Evolutionary conservation across 2,797 vertebrate species (phyloP).

Genomic region (Tachyglossus aculeatus): DNA sequence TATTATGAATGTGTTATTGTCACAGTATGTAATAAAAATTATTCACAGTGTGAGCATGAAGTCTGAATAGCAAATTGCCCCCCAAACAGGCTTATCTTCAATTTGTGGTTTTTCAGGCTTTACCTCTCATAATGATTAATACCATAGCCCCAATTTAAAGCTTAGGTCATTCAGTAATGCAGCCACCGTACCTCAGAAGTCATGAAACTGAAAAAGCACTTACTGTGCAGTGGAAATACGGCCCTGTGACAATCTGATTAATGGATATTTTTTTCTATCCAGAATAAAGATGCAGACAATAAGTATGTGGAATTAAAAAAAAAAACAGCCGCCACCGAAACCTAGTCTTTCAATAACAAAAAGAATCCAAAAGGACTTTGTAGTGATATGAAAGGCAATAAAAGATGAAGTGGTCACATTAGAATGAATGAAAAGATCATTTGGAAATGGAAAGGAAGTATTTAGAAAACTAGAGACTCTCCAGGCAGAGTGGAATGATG

Average conservation of each 20-base stretch:
- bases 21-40: constrained; percentile 67
- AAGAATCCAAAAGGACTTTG: neutral
- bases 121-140: constrained; percentile 64
- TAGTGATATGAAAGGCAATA: neutral
- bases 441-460: neutral
- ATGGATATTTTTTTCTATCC: constrained; percentile 38
- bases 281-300: constrained; percentile 46
- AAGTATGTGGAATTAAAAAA: constrained; percentile 18
- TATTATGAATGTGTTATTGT: constrained; percentile 69
- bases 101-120: constrained; percentile 58
- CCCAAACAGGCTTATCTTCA: constrained; percentile 59
- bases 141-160: constrained; percentile 39
- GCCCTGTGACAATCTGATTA: constrained; percentile 53
- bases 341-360: too few species aligned
- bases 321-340: neutral
- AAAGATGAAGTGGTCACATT: neutral
- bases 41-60: constrained; percentile 56
- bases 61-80: constrained; percentile 61
- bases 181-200: constrained; percentile 40
- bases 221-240: constrained; percentile 49
- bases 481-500: neutral
- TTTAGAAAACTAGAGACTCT: neutral
- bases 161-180: constrained; percentile 44
- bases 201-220: constrained; percentile 49
- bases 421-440: constrained; percentile 14